phyloP scores from a whole-genome alignment of 2,888 invertebrate genomes.

The Lomographa bimaculata region DNA sequence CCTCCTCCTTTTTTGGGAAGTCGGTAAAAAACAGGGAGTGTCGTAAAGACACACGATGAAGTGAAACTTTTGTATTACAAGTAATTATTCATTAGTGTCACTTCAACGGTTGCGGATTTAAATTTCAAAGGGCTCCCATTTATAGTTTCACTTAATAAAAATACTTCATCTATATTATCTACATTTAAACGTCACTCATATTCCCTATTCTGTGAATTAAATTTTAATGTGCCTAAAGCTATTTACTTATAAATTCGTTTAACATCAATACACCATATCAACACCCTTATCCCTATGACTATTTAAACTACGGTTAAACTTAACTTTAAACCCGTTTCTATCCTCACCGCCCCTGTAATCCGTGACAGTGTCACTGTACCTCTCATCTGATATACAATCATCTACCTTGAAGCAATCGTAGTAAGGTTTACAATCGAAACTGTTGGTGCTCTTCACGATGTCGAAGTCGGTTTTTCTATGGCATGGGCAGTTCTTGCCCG shows the following conservation, averaged over 20 bases:
- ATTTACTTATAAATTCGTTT: constrained; percentile 10
- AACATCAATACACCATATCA: constrained; percentile 19
- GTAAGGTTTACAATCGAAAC: constrained; percentile 73
- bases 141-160: too few species aligned
- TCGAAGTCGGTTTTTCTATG: constrained; percentile 51
- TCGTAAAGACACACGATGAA: too few species aligned
- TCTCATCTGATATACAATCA: constrained; percentile 47
- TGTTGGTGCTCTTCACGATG: constrained; percentile 69
- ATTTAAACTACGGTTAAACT: constrained; percentile 74
- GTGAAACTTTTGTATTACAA: too few species aligned
- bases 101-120: too few species aligned
- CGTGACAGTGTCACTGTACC: constrained; percentile 61
- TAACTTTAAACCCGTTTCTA: constrained; percentile 65
- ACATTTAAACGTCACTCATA: too few species aligned
- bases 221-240: too few species aligned
- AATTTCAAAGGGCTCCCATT: too few species aligned
- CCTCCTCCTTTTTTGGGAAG: too few species aligned
- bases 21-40: too few species aligned
- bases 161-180: too few species aligned
- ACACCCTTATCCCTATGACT: constrained; percentile 63
- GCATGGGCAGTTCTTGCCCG: constrained; percentile 51
- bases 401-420: constrained; percentile 72
- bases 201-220: too few species aligned
- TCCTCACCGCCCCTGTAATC: constrained; percentile 62
- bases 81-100: too few species aligned